Evolutionary conservation across 2,888 invertebrate species (phyloP).

Genomic region (Parasteatoda lunata): DNA sequence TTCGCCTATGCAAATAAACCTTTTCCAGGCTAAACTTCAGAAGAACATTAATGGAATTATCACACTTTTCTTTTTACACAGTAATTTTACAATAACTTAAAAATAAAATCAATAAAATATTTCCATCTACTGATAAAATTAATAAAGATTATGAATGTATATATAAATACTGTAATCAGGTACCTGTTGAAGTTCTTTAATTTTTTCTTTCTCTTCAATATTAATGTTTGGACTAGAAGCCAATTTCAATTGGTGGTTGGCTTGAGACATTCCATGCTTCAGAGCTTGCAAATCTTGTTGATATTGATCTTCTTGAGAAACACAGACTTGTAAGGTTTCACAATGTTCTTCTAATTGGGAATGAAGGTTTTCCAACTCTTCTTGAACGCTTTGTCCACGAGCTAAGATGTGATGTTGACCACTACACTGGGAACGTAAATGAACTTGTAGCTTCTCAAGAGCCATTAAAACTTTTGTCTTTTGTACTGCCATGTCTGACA

Average conservation of each 20-base stretch:
- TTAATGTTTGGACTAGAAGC: slow-evolving; percentile 59
- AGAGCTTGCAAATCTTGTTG: slow-evolving; percentile 89
- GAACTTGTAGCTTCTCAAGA: slow-evolving; percentile 91
- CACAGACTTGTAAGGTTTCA: slow-evolving; percentile 82
- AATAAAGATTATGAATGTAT: neutral
- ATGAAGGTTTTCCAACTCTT: slow-evolving; percentile 82
- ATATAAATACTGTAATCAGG: neutral
- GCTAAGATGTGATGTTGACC: slow-evolving; percentile 83
- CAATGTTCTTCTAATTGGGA: slow-evolving; percentile 80
- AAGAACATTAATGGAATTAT: no score
- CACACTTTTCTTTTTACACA: no score
- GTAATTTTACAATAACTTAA: no score
- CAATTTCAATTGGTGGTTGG: slow-evolving; percentile 87
- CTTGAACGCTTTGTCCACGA: slow-evolving; percentile 82
- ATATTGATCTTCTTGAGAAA: slow-evolving; percentile 89
- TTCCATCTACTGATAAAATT: neutral
- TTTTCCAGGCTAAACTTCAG: no score
- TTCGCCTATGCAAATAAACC: no score
- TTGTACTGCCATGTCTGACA: slow-evolving; percentile 90
- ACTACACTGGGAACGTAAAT: slow-evolving; percentile 86
- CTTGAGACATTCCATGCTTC: slow-evolving; percentile 87
- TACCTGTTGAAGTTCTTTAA: slow-evolving; percentile 59
- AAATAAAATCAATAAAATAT: neutral
- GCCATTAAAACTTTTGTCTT: slow-evolving; percentile 91
- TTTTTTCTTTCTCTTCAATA: slow-evolving; percentile 63